Evolutionary conservation across 2,113 vertebrate genomes (phyloP).

Genomic region (Muscicapa adusta): DNA sequence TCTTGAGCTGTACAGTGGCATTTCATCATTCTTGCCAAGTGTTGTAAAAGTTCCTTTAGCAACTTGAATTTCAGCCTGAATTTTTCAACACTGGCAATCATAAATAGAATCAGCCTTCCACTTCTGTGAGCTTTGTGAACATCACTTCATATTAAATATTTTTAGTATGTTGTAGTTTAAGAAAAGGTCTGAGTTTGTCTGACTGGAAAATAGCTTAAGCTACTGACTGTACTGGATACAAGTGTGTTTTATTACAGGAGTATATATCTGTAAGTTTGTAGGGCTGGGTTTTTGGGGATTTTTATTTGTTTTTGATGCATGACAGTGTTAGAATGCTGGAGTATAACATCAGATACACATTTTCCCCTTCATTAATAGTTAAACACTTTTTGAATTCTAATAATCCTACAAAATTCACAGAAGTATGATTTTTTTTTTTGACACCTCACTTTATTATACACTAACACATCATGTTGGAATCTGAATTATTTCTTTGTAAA

Average conservation of each 20-base stretch:
- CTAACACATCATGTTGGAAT: not conserved
- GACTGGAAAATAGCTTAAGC: constrained; percentile 46
- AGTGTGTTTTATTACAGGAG: not conserved
- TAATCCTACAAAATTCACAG: not conserved
- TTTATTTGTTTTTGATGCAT: not conserved
- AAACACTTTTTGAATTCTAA: not conserved
- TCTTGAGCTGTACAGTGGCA: constrained; percentile 47
- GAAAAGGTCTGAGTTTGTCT: constrained; percentile 16
- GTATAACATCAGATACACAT: not conserved
- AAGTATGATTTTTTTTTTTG: not conserved
- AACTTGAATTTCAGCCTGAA: constrained; percentile 39
- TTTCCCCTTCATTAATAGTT: not conserved
- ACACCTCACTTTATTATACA: not conserved
- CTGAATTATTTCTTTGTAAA: not conserved
- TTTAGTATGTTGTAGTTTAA: constrained; percentile 15
- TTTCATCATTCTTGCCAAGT: constrained; percentile 30
- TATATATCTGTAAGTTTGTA: not conserved
- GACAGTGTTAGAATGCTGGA: not conserved
- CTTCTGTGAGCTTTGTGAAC: not conserved
- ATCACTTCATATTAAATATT: not conserved
- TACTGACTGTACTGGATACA: constrained; percentile 3
- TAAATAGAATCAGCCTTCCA: constrained; percentile 30
- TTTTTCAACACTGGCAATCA: constrained; percentile 10
- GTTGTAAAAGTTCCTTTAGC: constrained; percentile 25
- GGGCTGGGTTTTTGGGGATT: not conserved